phyloP scores from a whole-genome alignment of 2,797 vertebrate species.

The Helarctos malayanus region DNA sequence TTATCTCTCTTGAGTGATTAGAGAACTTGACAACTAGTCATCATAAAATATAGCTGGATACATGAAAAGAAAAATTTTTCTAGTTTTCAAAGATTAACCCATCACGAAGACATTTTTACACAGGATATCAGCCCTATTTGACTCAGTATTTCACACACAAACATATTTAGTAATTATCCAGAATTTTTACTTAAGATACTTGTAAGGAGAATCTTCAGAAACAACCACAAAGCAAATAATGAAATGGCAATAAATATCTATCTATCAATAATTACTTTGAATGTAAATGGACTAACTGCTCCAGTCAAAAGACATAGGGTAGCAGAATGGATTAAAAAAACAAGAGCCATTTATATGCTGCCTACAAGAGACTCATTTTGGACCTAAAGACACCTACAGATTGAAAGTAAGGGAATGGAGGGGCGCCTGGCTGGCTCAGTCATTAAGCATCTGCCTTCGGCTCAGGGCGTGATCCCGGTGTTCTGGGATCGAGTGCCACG shows the following conservation, averaged over 20 bases:
- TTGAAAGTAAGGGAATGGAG: not conserved
- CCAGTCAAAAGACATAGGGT: not conserved
- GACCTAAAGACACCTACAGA: not conserved
- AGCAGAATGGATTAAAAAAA: not conserved
- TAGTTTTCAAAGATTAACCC: constrained; percentile 63
- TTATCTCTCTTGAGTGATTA: constrained; percentile 67
- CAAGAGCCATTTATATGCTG: not conserved
- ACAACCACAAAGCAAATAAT: not conserved
- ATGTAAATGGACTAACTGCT: not conserved
- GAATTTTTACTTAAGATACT: not conserved
- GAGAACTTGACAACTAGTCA: constrained; percentile 56
- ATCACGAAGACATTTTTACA: constrained; percentile 74
- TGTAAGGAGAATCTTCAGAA: not conserved
- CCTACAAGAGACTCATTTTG: not conserved
- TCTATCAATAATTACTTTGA: not conserved
- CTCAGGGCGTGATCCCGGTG: no score
- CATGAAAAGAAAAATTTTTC: constrained; percentile 71
- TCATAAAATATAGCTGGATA: constrained; percentile 77
- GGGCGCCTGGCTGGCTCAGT: no score
- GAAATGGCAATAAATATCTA: not conserved
- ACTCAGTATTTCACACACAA: constrained; percentile 40
- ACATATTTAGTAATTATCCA: constrained; percentile 60
- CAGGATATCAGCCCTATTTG: constrained; percentile 33
- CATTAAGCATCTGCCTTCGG: no score
- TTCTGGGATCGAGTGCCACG: no score